Evolutionary conservation across 2,888 invertebrate genomes (phyloP).

Genomic region (Heteromurus nitidus): DNA sequence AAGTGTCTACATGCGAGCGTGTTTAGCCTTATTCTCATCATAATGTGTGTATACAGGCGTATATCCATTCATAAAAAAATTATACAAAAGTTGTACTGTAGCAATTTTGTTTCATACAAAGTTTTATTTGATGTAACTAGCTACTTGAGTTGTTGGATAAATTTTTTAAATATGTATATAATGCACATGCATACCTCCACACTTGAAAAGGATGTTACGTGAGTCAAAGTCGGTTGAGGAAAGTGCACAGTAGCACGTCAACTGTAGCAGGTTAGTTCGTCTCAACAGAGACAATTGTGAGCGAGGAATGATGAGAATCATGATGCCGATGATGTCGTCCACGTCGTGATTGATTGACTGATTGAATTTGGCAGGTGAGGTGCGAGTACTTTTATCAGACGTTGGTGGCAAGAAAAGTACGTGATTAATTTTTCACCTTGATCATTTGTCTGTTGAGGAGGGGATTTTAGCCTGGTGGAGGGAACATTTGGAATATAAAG

Average conservation of each 20-base stretch:
- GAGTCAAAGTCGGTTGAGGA: too few relatives aligned
- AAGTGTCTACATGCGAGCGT: not conserved
- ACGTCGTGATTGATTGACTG: slow-evolving; percentile 66
- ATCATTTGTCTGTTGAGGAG: not conserved
- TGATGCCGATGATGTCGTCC: slow-evolving; percentile 60
- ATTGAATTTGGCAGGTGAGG: slow-evolving; percentile 65
- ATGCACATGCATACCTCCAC: too few relatives aligned
- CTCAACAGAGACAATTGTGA: slow-evolving; percentile 8
- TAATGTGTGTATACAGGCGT: not conserved
- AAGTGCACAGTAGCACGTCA: slow-evolving; percentile 14
- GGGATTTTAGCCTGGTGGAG: too few relatives aligned
- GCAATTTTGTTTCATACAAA: too few relatives aligned
- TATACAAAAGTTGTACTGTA: too few relatives aligned
- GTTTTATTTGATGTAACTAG: too few relatives aligned
- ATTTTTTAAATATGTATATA: too few relatives aligned
- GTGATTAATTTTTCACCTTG: slow-evolving; percentile 52
- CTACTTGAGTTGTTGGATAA: too few relatives aligned
- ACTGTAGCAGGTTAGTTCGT: slow-evolving; percentile 33
- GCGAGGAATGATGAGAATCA: slow-evolving; percentile 50
- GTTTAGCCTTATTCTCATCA: slow-evolving; percentile 20
- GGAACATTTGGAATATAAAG: too few relatives aligned
- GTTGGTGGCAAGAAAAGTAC: slow-evolving; percentile 49
- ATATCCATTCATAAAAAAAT: slow-evolving; percentile 3
- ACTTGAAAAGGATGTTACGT: too few relatives aligned
- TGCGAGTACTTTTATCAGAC: slow-evolving; percentile 57